Conservation (phyloP, 1,140 invertebrate genomes). For the Aplysia californica region DNA sequence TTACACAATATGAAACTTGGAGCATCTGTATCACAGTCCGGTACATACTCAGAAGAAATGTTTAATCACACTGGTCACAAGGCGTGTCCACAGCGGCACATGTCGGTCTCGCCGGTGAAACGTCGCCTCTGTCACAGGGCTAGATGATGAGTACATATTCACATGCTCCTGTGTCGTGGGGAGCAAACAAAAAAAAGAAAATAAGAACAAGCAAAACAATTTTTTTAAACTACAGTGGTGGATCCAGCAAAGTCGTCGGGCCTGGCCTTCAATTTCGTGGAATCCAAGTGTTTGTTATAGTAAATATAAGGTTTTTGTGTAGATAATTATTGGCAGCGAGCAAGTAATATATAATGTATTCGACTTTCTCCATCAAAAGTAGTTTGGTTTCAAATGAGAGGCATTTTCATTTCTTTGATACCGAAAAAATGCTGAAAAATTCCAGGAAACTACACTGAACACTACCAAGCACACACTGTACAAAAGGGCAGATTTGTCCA, state of each 20-base stretch:
- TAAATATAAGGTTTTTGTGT: not conserved
- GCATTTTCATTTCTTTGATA: too few species aligned
- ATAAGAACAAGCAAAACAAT: not conserved
- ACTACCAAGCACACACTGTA: too few species aligned
- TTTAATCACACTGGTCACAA: conserved; percentile 67
- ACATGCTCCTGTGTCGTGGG: conserved; percentile 73
- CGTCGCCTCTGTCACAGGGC: conserved; percentile 62
- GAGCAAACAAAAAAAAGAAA: conserved; percentile 22
- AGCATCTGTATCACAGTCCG: too few species aligned
- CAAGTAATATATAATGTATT: too few species aligned
- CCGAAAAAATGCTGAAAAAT: too few species aligned
- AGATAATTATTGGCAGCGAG: not conserved
- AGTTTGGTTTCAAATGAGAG: too few species aligned
- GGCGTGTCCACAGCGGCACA: conserved; percentile 69
- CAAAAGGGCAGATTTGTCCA: too few species aligned
- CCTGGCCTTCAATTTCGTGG: too few species aligned
- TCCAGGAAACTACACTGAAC: too few species aligned
- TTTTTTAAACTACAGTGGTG: not conserved
- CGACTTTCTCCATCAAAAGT: too few species aligned
- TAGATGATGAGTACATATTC: conserved; percentile 73
- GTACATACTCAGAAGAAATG: conserved; percentile 66
- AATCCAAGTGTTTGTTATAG: too few species aligned
- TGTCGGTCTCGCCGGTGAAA: conserved; percentile 65
- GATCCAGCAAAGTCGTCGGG: not conserved
- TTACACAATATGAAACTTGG: too few species aligned